These are phyloP conservation scores for Saccopteryx bilineata DNA, from an alignment of 2,113 vertebrate genomes.

Conservation along the genomic window DNA sequence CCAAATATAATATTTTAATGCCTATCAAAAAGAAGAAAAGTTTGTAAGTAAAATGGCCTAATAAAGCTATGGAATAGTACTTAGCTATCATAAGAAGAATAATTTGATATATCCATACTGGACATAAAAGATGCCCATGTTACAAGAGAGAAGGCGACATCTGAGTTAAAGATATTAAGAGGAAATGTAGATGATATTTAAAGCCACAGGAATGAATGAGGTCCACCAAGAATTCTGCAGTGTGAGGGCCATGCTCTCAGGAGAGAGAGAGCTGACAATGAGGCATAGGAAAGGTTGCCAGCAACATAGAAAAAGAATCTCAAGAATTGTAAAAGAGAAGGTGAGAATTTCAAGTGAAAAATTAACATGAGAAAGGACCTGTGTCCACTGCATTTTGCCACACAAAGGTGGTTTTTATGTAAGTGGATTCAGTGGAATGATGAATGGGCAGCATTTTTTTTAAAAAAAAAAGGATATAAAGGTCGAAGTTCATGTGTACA, in stretches of 20 bases:
- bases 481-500: rapidly evolving
- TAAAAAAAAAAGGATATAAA: too few relatives aligned
- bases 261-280: background rate
- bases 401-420: background rate
- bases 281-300: background rate
- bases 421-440: background rate
- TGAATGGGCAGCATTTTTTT: background rate
- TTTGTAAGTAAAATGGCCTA: background rate
- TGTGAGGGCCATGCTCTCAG: background rate
- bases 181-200: background rate
- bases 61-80: background rate
- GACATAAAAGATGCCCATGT: background rate
- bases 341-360: background rate
- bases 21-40: background rate
- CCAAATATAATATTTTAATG: background rate
- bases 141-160: background rate
- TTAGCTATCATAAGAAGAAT: background rate
- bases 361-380: background rate
- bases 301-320: background rate
- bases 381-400: background rate
- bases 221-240: background rate
- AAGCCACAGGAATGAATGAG: background rate
- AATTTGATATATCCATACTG: background rate
- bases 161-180: background rate
- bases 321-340: background rate